Evolutionary conservation across 1,140 invertebrate species (phyloP).

Genomic region (Drosophila repleta): DNA sequence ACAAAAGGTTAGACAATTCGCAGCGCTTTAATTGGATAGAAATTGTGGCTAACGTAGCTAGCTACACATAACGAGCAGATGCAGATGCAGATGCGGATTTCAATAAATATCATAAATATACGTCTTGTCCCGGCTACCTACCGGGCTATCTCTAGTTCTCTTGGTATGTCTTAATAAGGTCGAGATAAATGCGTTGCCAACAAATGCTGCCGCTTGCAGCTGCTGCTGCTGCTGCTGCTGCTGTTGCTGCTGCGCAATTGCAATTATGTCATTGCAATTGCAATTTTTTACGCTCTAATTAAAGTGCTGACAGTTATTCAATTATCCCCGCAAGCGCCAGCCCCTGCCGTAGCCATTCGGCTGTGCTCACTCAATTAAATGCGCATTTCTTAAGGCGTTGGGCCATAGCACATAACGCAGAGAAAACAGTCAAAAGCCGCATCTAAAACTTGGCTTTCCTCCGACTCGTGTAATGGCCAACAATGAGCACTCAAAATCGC

Average conservation of each 20-base stretch:
- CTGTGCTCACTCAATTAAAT: slow-evolving; percentile 71
- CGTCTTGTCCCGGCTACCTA: too few relatives aligned
- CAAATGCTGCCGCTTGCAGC: slow-evolving; percentile 31
- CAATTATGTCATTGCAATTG: slow-evolving; percentile 77
- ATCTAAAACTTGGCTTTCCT: slow-evolving; percentile 29
- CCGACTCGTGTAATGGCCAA: slow-evolving; percentile 60
- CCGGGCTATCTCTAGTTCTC: background rate
- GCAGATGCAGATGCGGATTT: slow-evolving; percentile 54
- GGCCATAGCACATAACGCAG: slow-evolving; percentile 42
- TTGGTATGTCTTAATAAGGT: slow-evolving; percentile 32
- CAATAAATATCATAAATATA: slow-evolving; percentile 63
- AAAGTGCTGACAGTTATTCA: slow-evolving; percentile 80
- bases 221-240: slow-evolving; percentile 23
- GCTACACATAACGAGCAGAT: slow-evolving; percentile 12
- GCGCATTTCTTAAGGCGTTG: slow-evolving; percentile 63
- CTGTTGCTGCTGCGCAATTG: slow-evolving; percentile 17
- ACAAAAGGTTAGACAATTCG: slow-evolving; percentile 42
- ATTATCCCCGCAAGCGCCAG: slow-evolving; percentile 59
- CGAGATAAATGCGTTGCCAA: slow-evolving; percentile 43
- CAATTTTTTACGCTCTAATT: slow-evolving; percentile 78
- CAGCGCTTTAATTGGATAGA: slow-evolving; percentile 72
- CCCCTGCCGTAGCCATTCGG: background rate
- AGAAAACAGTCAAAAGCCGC: slow-evolving; percentile 13
- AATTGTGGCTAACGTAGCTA: slow-evolving; percentile 50
- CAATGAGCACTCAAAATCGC: slow-evolving; percentile 81